Evolutionary conservation across 2,797 vertebrate species (phyloP).

Genomic region (Mormyrus hasselquistii): DNA sequence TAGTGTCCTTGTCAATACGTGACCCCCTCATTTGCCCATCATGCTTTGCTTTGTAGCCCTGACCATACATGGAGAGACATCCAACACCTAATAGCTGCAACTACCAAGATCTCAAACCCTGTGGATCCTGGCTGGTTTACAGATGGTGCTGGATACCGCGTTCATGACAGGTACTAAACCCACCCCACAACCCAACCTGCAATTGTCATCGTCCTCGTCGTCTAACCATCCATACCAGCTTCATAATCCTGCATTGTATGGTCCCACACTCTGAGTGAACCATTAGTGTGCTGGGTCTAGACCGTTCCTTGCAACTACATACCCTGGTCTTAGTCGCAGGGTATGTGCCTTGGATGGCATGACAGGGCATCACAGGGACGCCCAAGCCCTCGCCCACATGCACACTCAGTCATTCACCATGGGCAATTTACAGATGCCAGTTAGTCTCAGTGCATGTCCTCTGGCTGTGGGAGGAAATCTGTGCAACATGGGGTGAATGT

Average conservation of each 20-base stretch:
- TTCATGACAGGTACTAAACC: slow-evolving; percentile 65
- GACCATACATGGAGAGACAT: slow-evolving; percentile 66
- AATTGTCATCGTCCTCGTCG: not conserved
- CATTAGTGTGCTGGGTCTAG: not conserved
- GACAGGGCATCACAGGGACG: not conserved
- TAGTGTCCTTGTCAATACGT: not conserved
- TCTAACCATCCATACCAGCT: not conserved
- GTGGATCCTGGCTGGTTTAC: slow-evolving; percentile 58
- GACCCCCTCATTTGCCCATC: not conserved
- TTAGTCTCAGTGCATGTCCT: not conserved
- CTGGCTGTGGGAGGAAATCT: not conserved
- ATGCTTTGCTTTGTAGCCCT: slow-evolving; percentile 55
- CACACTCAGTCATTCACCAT: not conserved
- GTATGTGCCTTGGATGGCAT: not conserved
- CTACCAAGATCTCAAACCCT: slow-evolving; percentile 62
- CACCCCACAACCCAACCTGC: not conserved
- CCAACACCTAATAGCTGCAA: slow-evolving; percentile 67
- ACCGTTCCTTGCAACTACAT: not conserved
- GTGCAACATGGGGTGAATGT: not conserved
- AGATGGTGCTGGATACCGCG: slow-evolving; percentile 63
- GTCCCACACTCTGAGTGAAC: not conserved
- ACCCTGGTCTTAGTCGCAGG: not conserved
- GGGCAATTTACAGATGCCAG: not conserved
- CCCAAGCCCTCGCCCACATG: not conserved
- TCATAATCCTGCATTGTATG: not conserved